Conservation (phyloP, 2,113 vertebrate species). For the Macroglossus sobrinus region DNA sequence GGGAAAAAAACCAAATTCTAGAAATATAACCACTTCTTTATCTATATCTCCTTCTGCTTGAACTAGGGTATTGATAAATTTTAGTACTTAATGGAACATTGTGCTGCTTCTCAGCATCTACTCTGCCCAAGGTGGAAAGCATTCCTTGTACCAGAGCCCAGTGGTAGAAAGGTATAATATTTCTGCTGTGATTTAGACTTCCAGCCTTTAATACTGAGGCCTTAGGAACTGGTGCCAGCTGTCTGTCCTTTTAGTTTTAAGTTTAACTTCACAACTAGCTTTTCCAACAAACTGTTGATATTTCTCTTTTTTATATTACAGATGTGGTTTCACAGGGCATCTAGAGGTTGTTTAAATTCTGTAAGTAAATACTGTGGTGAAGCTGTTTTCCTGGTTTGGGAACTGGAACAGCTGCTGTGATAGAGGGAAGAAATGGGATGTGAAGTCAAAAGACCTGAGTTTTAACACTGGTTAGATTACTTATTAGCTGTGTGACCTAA, state of each 20-base stretch:
- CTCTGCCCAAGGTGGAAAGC: constrained; percentile 38
- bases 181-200: constrained; percentile 44
- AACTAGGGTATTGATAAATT: constrained; percentile 48
- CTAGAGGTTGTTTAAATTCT: constrained; percentile 57
- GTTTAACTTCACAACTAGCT: constrained; percentile 54
- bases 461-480: constrained; percentile 42
- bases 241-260: constrained; percentile 48
- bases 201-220: constrained; percentile 36
- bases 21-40: constrained; percentile 47
- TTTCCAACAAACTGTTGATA: constrained; percentile 58
- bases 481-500: constrained; percentile 37
- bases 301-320: constrained; percentile 57
- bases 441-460: constrained; percentile 26
- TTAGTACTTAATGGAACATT: constrained; percentile 36
- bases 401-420: constrained; percentile 48
- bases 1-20: constrained; percentile 21
- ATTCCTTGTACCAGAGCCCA: constrained; percentile 60
- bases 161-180: constrained; percentile 29
- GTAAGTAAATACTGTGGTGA: constrained; percentile 49
- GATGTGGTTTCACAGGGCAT: constrained; percentile 63
- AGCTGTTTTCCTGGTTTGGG: constrained; percentile 45
- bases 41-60: constrained; percentile 40
- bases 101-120: not conserved
- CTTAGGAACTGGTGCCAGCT: constrained; percentile 57
- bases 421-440: constrained; percentile 30